These are phyloP conservation scores for Indicator indicator DNA, from an alignment of 2,113 vertebrate genomes.

Conservation along the genomic window DNA sequence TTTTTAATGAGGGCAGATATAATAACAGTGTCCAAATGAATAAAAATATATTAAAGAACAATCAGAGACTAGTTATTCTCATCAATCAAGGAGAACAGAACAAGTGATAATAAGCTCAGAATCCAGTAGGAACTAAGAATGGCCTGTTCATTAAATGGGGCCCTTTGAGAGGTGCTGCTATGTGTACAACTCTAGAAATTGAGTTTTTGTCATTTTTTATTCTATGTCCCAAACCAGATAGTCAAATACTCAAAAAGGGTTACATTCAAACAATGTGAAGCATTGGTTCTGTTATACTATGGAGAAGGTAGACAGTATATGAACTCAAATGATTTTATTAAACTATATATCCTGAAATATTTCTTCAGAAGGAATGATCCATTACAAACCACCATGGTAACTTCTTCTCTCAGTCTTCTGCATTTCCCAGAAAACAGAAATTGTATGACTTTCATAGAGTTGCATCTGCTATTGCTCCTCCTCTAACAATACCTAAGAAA, in stretches of 20 bases:
- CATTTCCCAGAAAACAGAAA: background rate
- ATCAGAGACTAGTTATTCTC: background rate
- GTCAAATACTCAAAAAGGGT: background rate
- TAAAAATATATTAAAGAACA: constrained; percentile 11
- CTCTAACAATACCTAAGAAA: background rate
- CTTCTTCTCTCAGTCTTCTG: background rate
- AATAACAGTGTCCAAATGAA: background rate
- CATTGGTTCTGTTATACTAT: background rate
- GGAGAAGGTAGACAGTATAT: background rate
- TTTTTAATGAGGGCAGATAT: background rate
- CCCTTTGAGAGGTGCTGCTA: background rate
- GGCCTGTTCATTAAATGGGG: background rate
- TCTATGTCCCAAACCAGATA: background rate
- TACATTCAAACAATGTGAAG: background rate
- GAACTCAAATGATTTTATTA: background rate
- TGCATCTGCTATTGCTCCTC: background rate
- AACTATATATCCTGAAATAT: background rate
- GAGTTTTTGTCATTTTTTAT: background rate
- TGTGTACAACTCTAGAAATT: background rate
- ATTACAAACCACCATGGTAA: background rate
- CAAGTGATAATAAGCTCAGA: background rate
- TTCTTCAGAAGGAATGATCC: background rate
- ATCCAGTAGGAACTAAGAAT: background rate
- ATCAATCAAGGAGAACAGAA: background rate
- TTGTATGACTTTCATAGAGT: background rate